Evolutionary conservation across 2,888 invertebrate species (phyloP), one percentile per base, ranked within the genome.

Genomic region (Phalera bucephala): DNA sequence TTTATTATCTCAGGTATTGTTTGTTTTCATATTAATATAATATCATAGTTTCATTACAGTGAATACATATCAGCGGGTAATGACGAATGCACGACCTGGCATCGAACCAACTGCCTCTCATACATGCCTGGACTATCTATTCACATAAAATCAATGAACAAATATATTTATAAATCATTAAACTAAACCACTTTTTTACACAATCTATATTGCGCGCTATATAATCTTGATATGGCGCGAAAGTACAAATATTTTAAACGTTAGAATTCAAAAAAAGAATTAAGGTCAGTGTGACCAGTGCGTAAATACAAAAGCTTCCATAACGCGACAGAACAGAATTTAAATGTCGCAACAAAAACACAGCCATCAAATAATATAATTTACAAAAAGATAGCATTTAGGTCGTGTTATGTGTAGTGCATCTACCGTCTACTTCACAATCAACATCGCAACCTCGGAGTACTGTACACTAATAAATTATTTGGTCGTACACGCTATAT

Each of bases 1-100:
- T 86, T 86, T 83, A 82, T 85, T 86, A 80, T 84, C 71, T 81
- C 81, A 85, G 85, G 84, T 85, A 84, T 83, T 79, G 79, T 77
- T 78, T 77, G 73, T 84, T 82, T 80, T 81, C 78, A 80, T 82
- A 80, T 72, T 80, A 80, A 82, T 80, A 81, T 82, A 83, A 80
- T 83, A 82, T 82, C 76, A 81, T 84, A 82, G 77, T 80, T 76
- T 80, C 68, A 77, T 80, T 80, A 82, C 80, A 86, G 76, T 79
- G 80, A 73, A 73, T 80, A 80, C 76, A 78, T 72, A 73, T 74
- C 78, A 81, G 82, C 81, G 70, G 84, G 80, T 80, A 80, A 79
- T 79, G 83, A 81, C 79, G 78, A 66, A 70, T 74, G 76, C 78
- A 72, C 78, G 76, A 68, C 68, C 73, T 64, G 71, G 65, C 65